Percentiles rank a stretch among this genome's conserved stretches.
Evolutionary conservation across 2,888 invertebrate genomes (phyloP).

Genomic region (Polyommatus icarus): DNA sequence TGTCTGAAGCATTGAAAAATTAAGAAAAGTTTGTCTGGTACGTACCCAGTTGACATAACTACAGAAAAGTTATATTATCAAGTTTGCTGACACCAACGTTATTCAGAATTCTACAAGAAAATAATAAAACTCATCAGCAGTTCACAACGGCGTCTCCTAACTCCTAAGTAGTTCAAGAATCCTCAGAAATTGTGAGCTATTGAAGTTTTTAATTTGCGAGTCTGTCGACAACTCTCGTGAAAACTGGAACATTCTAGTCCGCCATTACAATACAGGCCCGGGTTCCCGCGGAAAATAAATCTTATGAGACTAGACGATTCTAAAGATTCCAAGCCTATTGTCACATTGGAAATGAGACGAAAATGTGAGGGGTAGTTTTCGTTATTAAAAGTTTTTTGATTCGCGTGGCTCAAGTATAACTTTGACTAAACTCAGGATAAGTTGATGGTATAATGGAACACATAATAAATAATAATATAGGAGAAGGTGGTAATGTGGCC

Average conservation of each 20-base stretch:
- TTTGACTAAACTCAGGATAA: no score
- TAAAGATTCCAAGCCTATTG: neutral
- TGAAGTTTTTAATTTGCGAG: constrained; percentile 4
- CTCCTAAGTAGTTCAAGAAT: constrained; percentile 6
- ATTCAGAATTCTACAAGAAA: neutral
- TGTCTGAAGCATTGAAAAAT: no score
- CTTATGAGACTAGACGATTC: neutral
- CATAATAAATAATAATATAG: no score
- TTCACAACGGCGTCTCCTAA: neutral
- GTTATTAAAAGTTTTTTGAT: neutral
- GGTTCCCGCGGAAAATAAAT: neutral
- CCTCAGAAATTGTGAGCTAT: neutral
- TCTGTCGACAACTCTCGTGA: neutral
- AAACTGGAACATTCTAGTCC: constrained; percentile 2
- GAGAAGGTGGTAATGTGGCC: no score
- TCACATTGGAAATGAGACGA: neutral
- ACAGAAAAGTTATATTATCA: neutral
- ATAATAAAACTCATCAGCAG: constrained; percentile 2
- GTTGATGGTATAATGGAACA: no score
- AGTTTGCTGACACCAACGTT: neutral
- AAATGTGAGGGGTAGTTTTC: neutral
- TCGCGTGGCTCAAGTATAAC: no score
- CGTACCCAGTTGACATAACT: no score
- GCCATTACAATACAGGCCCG: neutral
- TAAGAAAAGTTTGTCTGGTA: no score